Evolutionary conservation across 2,888 invertebrate species (phyloP), one percentile per base, ranked within the genome.

Genomic region (Drosophila engyochracea): DNA sequence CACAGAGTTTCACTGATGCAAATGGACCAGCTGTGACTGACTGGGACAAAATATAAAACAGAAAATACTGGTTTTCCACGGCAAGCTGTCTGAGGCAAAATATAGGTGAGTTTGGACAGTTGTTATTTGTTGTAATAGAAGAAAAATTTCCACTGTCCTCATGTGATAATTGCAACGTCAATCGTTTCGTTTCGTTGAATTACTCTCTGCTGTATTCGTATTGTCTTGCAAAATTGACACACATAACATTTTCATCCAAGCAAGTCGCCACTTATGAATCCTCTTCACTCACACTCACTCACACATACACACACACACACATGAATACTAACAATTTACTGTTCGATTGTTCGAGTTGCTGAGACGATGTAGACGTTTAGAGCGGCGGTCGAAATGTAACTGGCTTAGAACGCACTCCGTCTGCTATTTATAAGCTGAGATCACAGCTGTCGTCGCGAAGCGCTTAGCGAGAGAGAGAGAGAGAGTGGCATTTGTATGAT

Each of bases 341-440:
- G 60, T 66, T 62, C 16, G n/a, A 28, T 35, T 71, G 22, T 33
- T 41, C 37, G 60, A 54, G n/a, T 70, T 74, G 74, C 31, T 72
- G 71, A 9, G 16, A 70, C 79, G 71, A 70, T 64, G 76, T 75
- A 47, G 60, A 62, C 80, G 83, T 55, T 78, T 75, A 71, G 76
- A 79, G 81, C 83, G 83, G 68, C 85, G 74, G 85, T 88, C 83
- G 78, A 75, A 83, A 82, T 88, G 73, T 87, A 89, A 91, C 91
- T 81, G 89, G 33, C 71, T 57, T 74, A 85, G 84, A 91, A 92
- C 87, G 75, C 68, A 73, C 79, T 41, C 37, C 52, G 65, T 79
- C 85, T 78, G 82, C 74, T 91, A 91, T 92, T 92, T 92, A 92
- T 92, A 90, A 91, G 85, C 84, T 90, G 81, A 25, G 74, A 65